Conservation (phyloP, 2,888 invertebrate species). For the Automeris io region DNA sequence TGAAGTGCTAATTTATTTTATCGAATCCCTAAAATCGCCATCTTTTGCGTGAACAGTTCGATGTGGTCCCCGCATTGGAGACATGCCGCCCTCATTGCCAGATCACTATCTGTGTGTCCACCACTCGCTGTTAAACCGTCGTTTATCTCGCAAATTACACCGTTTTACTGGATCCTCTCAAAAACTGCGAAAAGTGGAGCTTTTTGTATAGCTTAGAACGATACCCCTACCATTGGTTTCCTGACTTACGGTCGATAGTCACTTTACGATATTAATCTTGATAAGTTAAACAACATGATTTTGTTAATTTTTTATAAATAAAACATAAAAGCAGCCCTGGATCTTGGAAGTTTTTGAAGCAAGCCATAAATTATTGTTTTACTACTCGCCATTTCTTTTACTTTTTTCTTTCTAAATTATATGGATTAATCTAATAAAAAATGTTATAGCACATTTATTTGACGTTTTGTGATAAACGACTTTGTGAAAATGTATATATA, state of each 20-base stretch:
- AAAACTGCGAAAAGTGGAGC: constrained; percentile 50
- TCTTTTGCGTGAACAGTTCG: constrained; percentile 7
- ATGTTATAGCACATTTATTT: no score
- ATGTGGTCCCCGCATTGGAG: constrained; percentile 12
- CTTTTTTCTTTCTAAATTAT: no score
- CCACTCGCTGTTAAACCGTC: constrained; percentile 39
- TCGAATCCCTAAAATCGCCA: constrained; percentile 3
- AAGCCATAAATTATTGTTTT: no score
- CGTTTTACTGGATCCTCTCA: constrained; percentile 55
- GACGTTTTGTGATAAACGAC: no score
- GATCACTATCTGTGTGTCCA: constrained; percentile 49
- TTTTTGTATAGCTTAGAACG: constrained; percentile 42
- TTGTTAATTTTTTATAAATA: neutral
- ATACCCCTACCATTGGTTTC: constrained; percentile 31
- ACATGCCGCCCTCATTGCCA: constrained; percentile 33
- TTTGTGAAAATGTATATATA: no score
- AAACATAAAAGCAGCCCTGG: neutral
- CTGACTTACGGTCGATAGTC: neutral
- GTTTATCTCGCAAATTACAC: constrained; percentile 69
- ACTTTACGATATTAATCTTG: no score
- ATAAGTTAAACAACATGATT: neutral
- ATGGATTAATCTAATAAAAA: no score
- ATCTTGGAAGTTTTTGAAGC: no score
- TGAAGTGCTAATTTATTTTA: neutral
- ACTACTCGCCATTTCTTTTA: no score